These are phyloP conservation scores for Pseudococcus jackbeardsleyi DNA, from an alignment of 2,888 invertebrate species.

Conservation along the genomic window DNA sequence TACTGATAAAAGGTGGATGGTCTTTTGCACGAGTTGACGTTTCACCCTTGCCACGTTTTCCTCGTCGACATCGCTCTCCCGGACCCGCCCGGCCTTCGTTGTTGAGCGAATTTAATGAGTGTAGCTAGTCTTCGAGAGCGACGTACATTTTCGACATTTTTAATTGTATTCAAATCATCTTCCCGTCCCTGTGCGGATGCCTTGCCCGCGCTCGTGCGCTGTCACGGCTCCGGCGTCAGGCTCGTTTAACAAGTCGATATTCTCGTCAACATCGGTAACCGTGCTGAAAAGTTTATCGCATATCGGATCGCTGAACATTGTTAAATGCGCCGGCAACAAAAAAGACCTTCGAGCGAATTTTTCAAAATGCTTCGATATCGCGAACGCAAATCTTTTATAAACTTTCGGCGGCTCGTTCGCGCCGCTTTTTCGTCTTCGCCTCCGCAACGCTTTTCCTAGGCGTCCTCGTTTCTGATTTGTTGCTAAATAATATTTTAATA, in stretches of 20 bases:
- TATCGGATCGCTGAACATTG: conserved; percentile 44
- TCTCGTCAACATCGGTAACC: conserved; percentile 32
- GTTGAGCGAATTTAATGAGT: neutral
- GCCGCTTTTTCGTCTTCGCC: neutral
- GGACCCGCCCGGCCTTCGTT: neutral
- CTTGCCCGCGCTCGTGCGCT: no score
- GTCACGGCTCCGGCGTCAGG: neutral
- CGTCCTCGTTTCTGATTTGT: neutral
- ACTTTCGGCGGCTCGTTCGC: neutral
- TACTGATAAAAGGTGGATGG: conserved; percentile 31
- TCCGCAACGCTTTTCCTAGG: neutral
- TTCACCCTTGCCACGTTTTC: neutral
- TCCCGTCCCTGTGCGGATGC: neutral
- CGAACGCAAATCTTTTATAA: conserved; percentile 37
- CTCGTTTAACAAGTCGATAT: conserved; percentile 31
- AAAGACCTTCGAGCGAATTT: conserved; percentile 40
- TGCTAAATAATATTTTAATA: neutral
- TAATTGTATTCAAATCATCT: conserved; percentile 40
- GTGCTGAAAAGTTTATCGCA: conserved; percentile 39
- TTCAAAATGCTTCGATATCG: conserved; percentile 35
- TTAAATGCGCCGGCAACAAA: conserved; percentile 34
- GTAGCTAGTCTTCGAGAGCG: neutral
- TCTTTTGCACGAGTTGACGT: conserved; percentile 24
- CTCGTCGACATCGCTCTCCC: neutral
- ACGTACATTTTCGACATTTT: conserved; percentile 32